Percentiles rank a stretch among this genome's conserved stretches.
These are phyloP conservation scores for Leucophora obtusa DNA, from an alignment of 2,888 invertebrate species.

Conservation along the genomic window DNA sequence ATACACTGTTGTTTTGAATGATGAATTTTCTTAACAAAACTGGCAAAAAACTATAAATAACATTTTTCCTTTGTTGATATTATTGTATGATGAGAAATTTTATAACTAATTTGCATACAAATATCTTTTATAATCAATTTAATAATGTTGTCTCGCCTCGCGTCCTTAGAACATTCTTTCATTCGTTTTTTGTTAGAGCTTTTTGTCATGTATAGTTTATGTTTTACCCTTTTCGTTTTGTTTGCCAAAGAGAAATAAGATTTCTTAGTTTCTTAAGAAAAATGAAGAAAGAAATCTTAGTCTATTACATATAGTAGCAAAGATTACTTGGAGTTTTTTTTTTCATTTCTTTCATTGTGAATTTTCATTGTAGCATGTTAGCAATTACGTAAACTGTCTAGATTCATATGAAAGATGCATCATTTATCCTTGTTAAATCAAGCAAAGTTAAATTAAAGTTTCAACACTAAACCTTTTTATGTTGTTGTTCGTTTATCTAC, in stretches of 20 bases:
- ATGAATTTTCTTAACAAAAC: constrained; percentile 47
- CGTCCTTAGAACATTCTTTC: constrained; percentile 25
- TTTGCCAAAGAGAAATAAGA: constrained; percentile 27
- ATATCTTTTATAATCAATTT: constrained; percentile 67
- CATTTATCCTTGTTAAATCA: constrained; percentile 74
- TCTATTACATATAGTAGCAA: constrained; percentile 17
- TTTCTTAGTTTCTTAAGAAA: constrained; percentile 39
- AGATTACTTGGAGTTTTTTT: constrained; percentile 10
- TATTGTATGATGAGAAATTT: constrained; percentile 46
- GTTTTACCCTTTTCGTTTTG: constrained; percentile 32
- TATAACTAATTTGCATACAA: constrained; percentile 67
- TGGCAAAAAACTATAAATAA: constrained; percentile 61
- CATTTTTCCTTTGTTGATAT: constrained; percentile 43
- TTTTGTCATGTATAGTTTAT: constrained; percentile 49
- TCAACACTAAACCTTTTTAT: constrained; percentile 60
- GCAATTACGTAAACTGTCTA: constrained; percentile 66
- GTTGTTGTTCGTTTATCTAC: constrained; percentile 3
- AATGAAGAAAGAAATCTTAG: constrained; percentile 52
- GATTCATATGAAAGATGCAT: constrained; percentile 69
- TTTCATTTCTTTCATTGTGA: constrained; percentile 32
- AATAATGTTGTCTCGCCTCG: constrained; percentile 56
- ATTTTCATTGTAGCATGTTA: constrained; percentile 59
- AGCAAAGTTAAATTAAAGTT: constrained; percentile 65
- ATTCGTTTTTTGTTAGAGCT: not conserved
- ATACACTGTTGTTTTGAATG: constrained; percentile 34